A percentile compares a stretch with the other conserved stretches of the same genome.
phyloP scores from a whole-genome alignment of 2,113 vertebrate genomes.

The Tragelaphus imberbis region DNA sequence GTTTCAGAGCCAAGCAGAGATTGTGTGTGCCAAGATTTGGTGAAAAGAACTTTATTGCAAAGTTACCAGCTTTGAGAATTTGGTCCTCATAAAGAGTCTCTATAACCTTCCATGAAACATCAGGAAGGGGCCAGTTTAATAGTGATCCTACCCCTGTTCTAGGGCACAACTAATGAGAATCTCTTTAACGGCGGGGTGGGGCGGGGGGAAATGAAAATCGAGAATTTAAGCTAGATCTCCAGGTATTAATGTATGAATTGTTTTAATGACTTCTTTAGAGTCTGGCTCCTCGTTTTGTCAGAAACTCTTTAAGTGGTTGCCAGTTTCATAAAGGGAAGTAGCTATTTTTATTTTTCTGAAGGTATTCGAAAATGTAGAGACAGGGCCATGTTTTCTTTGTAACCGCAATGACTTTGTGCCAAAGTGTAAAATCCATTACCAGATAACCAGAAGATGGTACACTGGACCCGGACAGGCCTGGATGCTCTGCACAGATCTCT shows the following conservation, averaged over 20 bases:
- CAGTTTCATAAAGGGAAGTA: slow-evolving; percentile 71
- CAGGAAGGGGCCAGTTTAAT: slow-evolving; percentile 21
- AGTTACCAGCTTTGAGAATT: slow-evolving; percentile 67
- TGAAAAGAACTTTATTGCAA: slow-evolving; percentile 58
- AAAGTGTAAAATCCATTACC: background rate
- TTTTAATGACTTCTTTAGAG: slow-evolving; percentile 64
- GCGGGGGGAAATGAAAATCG: background rate
- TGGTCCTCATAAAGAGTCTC: slow-evolving; percentile 59
- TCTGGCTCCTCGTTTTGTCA: slow-evolving; percentile 59
- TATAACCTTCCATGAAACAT: slow-evolving; percentile 12
- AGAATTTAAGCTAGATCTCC: slow-evolving; percentile 50
- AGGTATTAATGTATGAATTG: slow-evolving; percentile 26
- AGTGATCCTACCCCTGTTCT: slow-evolving; percentile 31
- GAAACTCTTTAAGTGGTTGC: slow-evolving; percentile 61
- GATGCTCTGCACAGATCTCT: background rate
- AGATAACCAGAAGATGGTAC: background rate
- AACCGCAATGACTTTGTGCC: slow-evolving; percentile 36
- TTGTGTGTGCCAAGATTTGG: slow-evolving; percentile 36
- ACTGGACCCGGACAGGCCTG: background rate
- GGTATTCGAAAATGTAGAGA: slow-evolving; percentile 68
- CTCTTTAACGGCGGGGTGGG: slow-evolving; percentile 13
- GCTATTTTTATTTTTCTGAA: slow-evolving; percentile 54
- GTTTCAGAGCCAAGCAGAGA: background rate
- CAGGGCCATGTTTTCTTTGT: slow-evolving; percentile 37
- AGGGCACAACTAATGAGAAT: slow-evolving; percentile 46